These are phyloP conservation scores for Trichomalopsis sarcophagae DNA, from an alignment of 1,140 invertebrate genomes.

Conservation along the genomic window DNA sequence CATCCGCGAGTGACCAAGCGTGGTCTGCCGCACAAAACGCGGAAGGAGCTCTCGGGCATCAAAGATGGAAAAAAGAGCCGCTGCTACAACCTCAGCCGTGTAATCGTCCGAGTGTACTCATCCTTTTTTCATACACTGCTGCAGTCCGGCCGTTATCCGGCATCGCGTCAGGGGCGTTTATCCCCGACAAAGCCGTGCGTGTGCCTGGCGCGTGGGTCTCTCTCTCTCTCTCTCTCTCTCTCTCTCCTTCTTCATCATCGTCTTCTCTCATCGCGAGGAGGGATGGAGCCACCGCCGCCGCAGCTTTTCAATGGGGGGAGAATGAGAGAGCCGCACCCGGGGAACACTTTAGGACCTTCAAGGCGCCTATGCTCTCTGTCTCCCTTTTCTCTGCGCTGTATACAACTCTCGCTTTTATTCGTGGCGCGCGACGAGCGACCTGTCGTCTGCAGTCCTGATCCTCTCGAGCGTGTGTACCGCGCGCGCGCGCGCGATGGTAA, in stretches of 20 bases:
- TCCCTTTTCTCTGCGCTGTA: not conserved
- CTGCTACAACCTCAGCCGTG: not conserved
- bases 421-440: not conserved
- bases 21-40: not conserved
- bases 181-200: constrained; percentile 14
- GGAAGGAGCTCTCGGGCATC: not conserved
- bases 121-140: not conserved
- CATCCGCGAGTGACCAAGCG: not conserved
- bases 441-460: not conserved
- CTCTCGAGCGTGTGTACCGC: not conserved
- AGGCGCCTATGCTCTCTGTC: not conserved
- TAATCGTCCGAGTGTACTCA: not conserved
- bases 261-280: not conserved
- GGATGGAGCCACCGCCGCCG: no score
- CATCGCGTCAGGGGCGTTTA: not conserved
- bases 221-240: not conserved
- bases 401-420: not conserved
- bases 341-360: not conserved
- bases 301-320: not conserved
- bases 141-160: not conserved
- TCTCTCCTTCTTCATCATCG: not conserved
- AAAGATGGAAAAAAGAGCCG: not conserved
- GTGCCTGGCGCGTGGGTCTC: constrained; percentile 22
- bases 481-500: not conserved
- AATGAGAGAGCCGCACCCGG: not conserved